Evolutionary conservation across 2,113 vertebrate genomes (phyloP), one percentile per base, ranked within the genome.

Genomic region (Gymnocephalus cernua): DNA sequence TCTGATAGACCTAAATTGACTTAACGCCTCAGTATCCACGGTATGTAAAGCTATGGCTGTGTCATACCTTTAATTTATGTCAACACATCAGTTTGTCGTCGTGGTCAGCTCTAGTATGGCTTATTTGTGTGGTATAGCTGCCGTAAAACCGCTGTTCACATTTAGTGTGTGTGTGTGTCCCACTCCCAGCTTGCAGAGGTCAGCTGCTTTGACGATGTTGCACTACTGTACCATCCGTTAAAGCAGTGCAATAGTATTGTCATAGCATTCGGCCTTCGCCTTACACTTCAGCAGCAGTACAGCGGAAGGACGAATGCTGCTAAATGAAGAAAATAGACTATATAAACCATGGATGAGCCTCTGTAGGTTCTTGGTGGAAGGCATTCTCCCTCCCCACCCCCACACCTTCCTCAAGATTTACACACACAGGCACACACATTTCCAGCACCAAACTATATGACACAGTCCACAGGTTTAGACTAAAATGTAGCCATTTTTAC

Each of bases 181-280:
- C 38, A 41, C 38, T 71, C 27, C 32, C 58, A 57, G 86, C 4
- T 79, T 80, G 96, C 96, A 95, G 95, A 95, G 94, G 96, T 96
- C 96, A 95, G 93, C 91, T 95, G 97, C 97, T 97, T 95, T 98
- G 97, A 97, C 96, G 94, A 95, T 96, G 96, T 98, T 97, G 97
- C 96, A 97, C 97, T 98, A 98, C 97, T 98, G 97, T 97, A 94
- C 95, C 95, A 95, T 96, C 96, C 94, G 93, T 94, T 95, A 93
- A 97, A 97, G 97, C 97, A 98, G 97, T 98, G 97, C 97, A 98
- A 98, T 97, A 96, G 96, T 97, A 97, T 97, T 98, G 97, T 98
- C 97, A 97, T 97, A 96, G 97, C 97, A 97, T 97, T 93, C 92
- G 96, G 95, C 96, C 95, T 96, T 95, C 93, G 94, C 88, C 66